Conservation (phyloP, 2,888 invertebrate genomes). For the Altica lythri region DNA sequence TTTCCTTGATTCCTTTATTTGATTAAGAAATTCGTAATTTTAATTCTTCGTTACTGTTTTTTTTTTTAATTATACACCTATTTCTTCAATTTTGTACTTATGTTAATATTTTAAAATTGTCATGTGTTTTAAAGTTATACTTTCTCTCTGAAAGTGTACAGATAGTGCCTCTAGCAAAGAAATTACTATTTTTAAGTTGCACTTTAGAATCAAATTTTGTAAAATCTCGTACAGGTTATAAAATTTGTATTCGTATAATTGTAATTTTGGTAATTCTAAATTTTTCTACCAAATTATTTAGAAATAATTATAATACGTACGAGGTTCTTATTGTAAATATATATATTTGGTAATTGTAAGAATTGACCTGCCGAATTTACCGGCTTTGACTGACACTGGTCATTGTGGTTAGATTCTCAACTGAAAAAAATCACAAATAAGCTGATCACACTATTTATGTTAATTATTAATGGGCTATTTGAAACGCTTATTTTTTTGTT, state of each 20-base stretch:
- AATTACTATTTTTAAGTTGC: conserved; percentile 51
- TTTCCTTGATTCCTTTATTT: no score
- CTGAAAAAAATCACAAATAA: conserved; percentile 27
- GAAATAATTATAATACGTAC: conserved; percentile 1
- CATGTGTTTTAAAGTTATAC: conserved; percentile 34
- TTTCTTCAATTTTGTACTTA: no score
- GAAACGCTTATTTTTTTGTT: conserved; percentile 7
- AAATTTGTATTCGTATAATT: background rate
- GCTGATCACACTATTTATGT: conserved; percentile 17
- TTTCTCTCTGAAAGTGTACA: conserved; percentile 48
- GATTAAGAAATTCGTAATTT: no score
- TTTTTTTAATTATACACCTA: no score
- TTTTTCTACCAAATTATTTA: no score
- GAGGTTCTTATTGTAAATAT: conserved; percentile 18
- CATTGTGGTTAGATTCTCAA: conserved; percentile 26
- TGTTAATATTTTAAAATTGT: conserved; percentile 15
- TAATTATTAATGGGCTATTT: conserved; percentile 1
- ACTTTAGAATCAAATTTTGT: conserved; percentile 40
- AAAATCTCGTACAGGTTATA: conserved; percentile 8
- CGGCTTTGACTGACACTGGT: conserved; percentile 37
- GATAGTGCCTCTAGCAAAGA: conserved; percentile 56
- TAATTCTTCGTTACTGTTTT: no score
- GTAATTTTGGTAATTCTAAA: conserved; percentile 7
- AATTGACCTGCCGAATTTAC: conserved; percentile 39
- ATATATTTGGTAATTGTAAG: conserved; percentile 41